Evolutionary conservation across 2,888 invertebrate species (phyloP).

Genomic region (Drosophila subsilvestris): DNA sequence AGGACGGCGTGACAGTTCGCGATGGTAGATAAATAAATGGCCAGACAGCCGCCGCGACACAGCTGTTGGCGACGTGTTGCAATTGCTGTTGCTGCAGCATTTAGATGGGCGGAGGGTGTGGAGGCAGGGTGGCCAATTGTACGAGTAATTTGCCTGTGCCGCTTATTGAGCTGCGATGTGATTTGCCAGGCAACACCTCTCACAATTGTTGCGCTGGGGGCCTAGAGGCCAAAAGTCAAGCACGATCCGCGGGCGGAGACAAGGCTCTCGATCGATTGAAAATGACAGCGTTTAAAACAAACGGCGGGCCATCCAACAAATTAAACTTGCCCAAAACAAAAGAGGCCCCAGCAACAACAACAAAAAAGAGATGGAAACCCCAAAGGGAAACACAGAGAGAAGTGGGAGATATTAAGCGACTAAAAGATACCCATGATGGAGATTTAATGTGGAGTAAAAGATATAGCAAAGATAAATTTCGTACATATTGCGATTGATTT

Average conservation of each 20-base stretch:
- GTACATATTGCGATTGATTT: no score
- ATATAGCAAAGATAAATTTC: neutral
- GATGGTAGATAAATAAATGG: slow-evolving; percentile 64
- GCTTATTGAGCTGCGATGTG: slow-evolving; percentile 72
- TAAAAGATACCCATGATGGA: neutral
- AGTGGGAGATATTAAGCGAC: neutral
- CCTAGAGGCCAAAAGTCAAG: slow-evolving; percentile 68
- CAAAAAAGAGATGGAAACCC: slow-evolving; percentile 5
- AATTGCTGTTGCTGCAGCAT: slow-evolving; percentile 41
- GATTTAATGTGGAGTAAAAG: neutral
- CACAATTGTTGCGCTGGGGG: slow-evolving; percentile 65
- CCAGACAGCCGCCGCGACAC: slow-evolving; percentile 67
- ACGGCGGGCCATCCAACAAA: slow-evolving; percentile 69
- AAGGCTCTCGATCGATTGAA: slow-evolving; percentile 52
- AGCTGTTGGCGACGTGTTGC: slow-evolving; percentile 72
- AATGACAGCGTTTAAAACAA: slow-evolving; percentile 70
- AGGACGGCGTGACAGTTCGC: slow-evolving; percentile 6
- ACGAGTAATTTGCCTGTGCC: slow-evolving; percentile 58
- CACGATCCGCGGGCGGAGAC: slow-evolving; percentile 52
- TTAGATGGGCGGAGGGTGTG: neutral
- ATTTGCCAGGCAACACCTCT: slow-evolving; percentile 63
- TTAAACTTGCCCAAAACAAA: slow-evolving; percentile 60
- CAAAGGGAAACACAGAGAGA: neutral
- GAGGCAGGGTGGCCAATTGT: slow-evolving; percentile 31
- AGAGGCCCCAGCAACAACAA: no score